Conservation (phyloP, 2,888 invertebrate genomes). For the Charanyca ferruginea region DNA sequence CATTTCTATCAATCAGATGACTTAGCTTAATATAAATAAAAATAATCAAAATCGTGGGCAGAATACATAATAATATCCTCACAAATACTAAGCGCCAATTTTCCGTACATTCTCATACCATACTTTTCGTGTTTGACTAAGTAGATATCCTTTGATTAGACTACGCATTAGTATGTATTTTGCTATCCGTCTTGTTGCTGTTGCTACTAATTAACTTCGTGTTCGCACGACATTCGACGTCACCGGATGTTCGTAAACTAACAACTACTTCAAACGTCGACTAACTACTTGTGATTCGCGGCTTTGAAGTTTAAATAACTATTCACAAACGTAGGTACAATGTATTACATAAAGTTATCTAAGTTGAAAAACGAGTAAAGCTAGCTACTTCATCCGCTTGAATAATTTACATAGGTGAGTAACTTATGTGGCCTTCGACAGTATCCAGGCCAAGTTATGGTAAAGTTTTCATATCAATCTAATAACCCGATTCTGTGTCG, state of each 20-base stretch:
- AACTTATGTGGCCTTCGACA: constrained; percentile 31
- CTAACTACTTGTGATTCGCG: constrained; percentile 41
- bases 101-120: background rate
- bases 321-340: constrained; percentile 12
- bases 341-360: constrained; percentile 9
- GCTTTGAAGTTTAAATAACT: constrained; percentile 50
- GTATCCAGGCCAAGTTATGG: constrained; percentile 25
- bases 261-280: constrained; percentile 49
- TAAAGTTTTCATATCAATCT: constrained; percentile 50
- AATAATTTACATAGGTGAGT: constrained; percentile 40
- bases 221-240: constrained; percentile 40
- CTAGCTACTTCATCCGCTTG: constrained; percentile 20
- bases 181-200: constrained; percentile 31
- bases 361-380: constrained; percentile 33
- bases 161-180: constrained; percentile 19
- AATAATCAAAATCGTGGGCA: background rate
- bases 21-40: constrained; percentile 11
- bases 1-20: constrained; percentile 36
- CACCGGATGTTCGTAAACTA: constrained; percentile 42
- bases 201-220: constrained; percentile 43
- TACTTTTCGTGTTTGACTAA: background rate
- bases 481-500: constrained; percentile 33
- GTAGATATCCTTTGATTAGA: background rate
- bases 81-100: constrained; percentile 4
- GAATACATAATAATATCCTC: constrained; percentile 4